A percentile compares a stretch with the other conserved stretches of the same genome.
Evolutionary conservation across 1,140 invertebrate species (phyloP).

Genomic region (Bombus sibiricus): DNA sequence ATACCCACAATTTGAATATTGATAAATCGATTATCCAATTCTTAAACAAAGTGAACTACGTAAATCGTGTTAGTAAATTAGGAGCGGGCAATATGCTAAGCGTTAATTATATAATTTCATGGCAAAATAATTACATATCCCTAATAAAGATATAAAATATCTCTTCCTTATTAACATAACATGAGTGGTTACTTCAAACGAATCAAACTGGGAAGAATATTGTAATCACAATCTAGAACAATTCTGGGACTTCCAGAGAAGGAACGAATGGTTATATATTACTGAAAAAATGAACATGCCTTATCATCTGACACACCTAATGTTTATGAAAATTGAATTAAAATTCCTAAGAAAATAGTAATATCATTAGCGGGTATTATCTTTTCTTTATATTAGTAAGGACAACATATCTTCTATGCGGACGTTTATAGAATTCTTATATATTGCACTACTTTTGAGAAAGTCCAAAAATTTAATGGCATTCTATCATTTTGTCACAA

Average conservation of each 20-base stretch:
- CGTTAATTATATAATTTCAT: constrained; percentile 18
- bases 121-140: background rate
- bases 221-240: too few species aligned
- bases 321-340: background rate
- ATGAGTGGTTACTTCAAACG: too few species aligned
- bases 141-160: background rate
- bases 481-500: background rate
- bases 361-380: background rate
- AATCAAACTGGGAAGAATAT: too few species aligned
- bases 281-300: background rate
- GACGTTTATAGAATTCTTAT: background rate
- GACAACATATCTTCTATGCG: background rate
- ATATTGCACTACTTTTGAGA: background rate
- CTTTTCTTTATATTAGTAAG: background rate
- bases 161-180: too few species aligned
- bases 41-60: constrained; percentile 8
- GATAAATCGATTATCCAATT: background rate
- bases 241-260: background rate
- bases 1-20: background rate
- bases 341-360: background rate
- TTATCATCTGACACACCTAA: background rate
- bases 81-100: constrained; percentile 47
- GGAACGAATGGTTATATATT: background rate
- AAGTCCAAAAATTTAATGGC: background rate
- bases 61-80: constrained; percentile 34